Base-by-base conservation (phyloP, 1,140 invertebrate species). In the Coelopa frigida region DNA sequence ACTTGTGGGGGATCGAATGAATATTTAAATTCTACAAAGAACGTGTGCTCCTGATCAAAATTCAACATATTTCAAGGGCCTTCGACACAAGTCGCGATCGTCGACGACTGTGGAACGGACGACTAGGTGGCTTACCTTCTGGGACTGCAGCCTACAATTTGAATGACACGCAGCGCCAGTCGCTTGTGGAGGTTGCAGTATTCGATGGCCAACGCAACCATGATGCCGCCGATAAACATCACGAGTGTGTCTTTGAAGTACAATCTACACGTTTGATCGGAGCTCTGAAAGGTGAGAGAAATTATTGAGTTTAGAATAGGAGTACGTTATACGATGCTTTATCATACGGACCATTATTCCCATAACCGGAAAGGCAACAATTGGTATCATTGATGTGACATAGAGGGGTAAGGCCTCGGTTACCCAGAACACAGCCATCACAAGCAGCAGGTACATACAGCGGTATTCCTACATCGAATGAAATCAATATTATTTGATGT, bases 241-340 rank as follows among this genome's bases (percentile, higher is more conserved):
- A 93, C 86, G 58, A 89, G 89, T 0, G 87, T 88, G 53, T 92
- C 87, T 71, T 86, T 88, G 70, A 89, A 80, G 55, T 89, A 89
- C 32, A 82, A 77, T 3, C 74, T 68, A 44, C 81, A 84, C 0
- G 81, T 82, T 33, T 75, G 66, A 43, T 77, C 72, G 0, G 82
- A 83, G 51, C 73, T 68, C 61, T 78, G 41, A 0, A 48, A 41
- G 6, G 41, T 12, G 10, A 5, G 11, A 27, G 11, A 26, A 39
- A 32, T 29, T 36, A 23, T 22, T n/a, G n/a, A 15, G 14, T 23
- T 38, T 21, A 38, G 12, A 6, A 5, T 14, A 39, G 20, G 20
- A 31, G 10, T 3, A 20, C 3, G 10, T 7, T 33, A 21, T 43
- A 10, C 20, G 7, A 24, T 29, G 11, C 32, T 23, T 22, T 7